A percentile compares a stretch with the other conserved stretches of the same genome.
phyloP scores from a whole-genome alignment of 2,888 invertebrate species.

The Myathropa florea region DNA sequence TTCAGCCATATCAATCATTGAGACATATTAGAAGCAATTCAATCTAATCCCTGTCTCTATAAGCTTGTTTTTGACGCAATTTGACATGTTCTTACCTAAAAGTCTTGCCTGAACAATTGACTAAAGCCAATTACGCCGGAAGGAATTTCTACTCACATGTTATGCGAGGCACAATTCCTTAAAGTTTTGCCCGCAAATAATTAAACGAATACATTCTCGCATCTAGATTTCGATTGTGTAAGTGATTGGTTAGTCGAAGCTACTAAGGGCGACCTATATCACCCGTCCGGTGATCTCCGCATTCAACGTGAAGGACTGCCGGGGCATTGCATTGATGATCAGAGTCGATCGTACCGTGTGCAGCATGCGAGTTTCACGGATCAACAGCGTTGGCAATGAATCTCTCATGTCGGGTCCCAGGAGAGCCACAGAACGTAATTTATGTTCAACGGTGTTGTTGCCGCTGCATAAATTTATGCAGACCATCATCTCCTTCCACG shows the following conservation, averaged over 20 bases:
- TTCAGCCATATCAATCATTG: too few relatives aligned
- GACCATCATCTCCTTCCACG: conserved; percentile 50
- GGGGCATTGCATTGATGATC: conserved; percentile 56
- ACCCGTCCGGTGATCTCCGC: conserved; percentile 29
- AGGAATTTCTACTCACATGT: not conserved
- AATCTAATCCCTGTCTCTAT: too few relatives aligned
- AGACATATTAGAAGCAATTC: too few relatives aligned
- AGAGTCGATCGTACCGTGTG: conserved; percentile 54
- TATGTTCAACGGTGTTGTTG: conserved; percentile 70
- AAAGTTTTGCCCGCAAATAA: conserved; percentile 32
- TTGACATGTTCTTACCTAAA: too few relatives aligned
- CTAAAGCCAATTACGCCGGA: not conserved
- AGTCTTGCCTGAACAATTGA: too few relatives aligned
- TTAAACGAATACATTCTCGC: not conserved
- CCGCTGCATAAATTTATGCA: conserved; percentile 71
- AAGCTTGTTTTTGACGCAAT: too few relatives aligned
- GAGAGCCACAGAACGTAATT: conserved; percentile 66
- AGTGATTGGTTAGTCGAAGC: conserved; percentile 46
- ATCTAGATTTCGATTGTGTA: conserved; percentile 47
- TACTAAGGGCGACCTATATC: conserved; percentile 54
- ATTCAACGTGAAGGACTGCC: conserved; percentile 49
- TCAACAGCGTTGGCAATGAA: conserved; percentile 68
- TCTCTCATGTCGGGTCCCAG: conserved; percentile 61
- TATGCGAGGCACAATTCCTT: not conserved
- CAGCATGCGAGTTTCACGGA: conserved; percentile 68